A percentile compares a stretch with the other conserved stretches of the same genome.
phyloP scores from a whole-genome alignment of 2,113 vertebrate genomes.

The Stegostoma tigrinum region DNA sequence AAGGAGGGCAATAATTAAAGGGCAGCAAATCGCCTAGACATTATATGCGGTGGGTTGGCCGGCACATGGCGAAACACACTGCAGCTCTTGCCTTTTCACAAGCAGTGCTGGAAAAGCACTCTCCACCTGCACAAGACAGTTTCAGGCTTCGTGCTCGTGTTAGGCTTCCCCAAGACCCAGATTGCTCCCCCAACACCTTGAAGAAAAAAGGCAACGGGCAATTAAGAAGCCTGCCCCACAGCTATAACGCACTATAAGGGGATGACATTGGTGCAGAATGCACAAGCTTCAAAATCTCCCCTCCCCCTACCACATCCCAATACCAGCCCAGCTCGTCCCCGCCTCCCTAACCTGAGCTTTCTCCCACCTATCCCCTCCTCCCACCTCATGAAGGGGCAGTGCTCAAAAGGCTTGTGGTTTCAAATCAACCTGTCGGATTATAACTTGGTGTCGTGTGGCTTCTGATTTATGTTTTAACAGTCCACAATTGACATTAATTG shows the following conservation, averaged over 20 bases:
- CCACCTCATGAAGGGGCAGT: no score
- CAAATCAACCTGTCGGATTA: no score
- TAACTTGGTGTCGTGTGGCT: no score
- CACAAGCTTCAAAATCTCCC: no score
- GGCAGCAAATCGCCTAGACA: background rate
- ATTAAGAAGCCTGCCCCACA: background rate
- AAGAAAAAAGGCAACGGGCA: background rate
- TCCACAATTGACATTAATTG: background rate
- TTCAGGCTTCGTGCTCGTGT: background rate
- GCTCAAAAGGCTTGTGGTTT: no score
- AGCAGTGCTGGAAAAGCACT: background rate
- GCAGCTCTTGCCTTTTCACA: background rate
- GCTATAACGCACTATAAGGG: no score
- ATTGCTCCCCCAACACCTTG: no score
- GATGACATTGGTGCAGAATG: no score
- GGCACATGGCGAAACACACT: background rate
- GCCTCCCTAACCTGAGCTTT: no score
- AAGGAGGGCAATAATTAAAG: background rate
- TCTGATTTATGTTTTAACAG: background rate
- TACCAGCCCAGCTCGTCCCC: no score
- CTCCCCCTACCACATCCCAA: no score
- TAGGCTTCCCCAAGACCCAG: background rate
- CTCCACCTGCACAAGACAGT: background rate
- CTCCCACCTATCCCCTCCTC: no score
- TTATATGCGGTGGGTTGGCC: background rate